A percentile compares a stretch with the other conserved stretches of the same genome.
Conservation (phyloP, 1,140 invertebrate genomes). For the Drosophila sechellia region DNA sequence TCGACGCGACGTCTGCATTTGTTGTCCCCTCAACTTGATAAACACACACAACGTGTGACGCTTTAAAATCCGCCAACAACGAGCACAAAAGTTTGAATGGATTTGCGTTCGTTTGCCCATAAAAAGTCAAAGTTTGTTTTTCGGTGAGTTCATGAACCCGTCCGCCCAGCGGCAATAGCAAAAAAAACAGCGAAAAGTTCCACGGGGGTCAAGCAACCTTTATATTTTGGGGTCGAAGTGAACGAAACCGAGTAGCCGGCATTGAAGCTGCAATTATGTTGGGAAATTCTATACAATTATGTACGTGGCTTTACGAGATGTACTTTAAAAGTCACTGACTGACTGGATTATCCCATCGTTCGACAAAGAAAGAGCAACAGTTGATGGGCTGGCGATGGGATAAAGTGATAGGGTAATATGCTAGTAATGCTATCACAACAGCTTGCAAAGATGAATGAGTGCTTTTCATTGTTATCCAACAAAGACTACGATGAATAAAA, state of each 20-base stretch:
- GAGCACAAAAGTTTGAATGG: slow-evolving; percentile 58
- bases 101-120: slow-evolving; percentile 57
- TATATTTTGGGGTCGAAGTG: slow-evolving; percentile 17
- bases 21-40: slow-evolving; percentile 49
- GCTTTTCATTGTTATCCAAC: slow-evolving; percentile 4
- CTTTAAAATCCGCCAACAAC: slow-evolving; percentile 58
- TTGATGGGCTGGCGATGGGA: slow-evolving; percentile 21
- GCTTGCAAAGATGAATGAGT: slow-evolving; percentile 15
- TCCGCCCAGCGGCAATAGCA: slow-evolving; percentile 23
- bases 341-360: slow-evolving; percentile 30
- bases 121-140: slow-evolving; percentile 76
- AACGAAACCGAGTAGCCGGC: slow-evolving; percentile 17
- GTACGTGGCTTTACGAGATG: slow-evolving; percentile 35
- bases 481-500: background rate
- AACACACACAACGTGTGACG: slow-evolving; percentile 52
- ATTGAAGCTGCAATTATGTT: slow-evolving; percentile 42
- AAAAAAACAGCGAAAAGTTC: slow-evolving; percentile 26
- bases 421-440: slow-evolving; percentile 5
- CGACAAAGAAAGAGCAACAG: slow-evolving; percentile 31
- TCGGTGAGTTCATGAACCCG: slow-evolving; percentile 73
- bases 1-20: slow-evolving; percentile 47
- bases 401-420: slow-evolving; percentile 15
- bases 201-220: slow-evolving; percentile 50
- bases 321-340: slow-evolving; percentile 47
- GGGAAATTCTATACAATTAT: slow-evolving; percentile 45